Evolutionary conservation across 2,888 invertebrate species (phyloP).

Genomic region (Leuctra nigra): DNA sequence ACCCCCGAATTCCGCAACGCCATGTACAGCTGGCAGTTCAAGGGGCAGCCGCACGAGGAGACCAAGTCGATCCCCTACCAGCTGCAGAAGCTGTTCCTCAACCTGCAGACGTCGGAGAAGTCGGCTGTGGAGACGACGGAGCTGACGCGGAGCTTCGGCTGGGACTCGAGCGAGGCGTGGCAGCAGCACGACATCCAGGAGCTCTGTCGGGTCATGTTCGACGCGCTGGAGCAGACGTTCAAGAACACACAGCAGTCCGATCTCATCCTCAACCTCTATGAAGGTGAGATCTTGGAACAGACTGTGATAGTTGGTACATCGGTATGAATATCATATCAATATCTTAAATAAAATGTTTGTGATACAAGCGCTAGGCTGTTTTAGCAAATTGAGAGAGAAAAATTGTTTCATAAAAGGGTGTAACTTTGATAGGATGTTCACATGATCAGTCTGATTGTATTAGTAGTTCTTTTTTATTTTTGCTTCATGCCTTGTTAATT

Average conservation of each 20-base stretch:
- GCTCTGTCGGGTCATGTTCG: conserved; percentile 83
- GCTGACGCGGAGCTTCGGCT: conserved; percentile 80
- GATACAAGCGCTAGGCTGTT: too few species aligned
- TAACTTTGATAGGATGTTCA: too few species aligned
- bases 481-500: too few species aligned
- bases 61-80: conserved; percentile 76
- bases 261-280: conserved; percentile 73
- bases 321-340: too few species aligned
- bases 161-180: conserved; percentile 86
- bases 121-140: conserved; percentile 80
- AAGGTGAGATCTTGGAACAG: too few species aligned
- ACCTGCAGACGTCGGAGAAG: conserved; percentile 74
- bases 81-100: conserved; percentile 76
- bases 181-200: conserved; percentile 92
- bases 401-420: too few species aligned
- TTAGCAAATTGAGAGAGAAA: too few species aligned
- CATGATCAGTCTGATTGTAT: too few species aligned
- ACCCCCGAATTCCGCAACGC: conserved; percentile 89
- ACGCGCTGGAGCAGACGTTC: conserved; percentile 78
- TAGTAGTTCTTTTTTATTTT: too few species aligned
- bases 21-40: conserved; percentile 75
- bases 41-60: conserved; percentile 55
- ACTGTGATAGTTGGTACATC: too few species aligned
- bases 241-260: conserved; percentile 74
- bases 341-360: too few species aligned